These are phyloP conservation scores for Trichonephila clavata DNA, from an alignment of 1,140 invertebrate genomes.

Conservation along the genomic window DNA sequence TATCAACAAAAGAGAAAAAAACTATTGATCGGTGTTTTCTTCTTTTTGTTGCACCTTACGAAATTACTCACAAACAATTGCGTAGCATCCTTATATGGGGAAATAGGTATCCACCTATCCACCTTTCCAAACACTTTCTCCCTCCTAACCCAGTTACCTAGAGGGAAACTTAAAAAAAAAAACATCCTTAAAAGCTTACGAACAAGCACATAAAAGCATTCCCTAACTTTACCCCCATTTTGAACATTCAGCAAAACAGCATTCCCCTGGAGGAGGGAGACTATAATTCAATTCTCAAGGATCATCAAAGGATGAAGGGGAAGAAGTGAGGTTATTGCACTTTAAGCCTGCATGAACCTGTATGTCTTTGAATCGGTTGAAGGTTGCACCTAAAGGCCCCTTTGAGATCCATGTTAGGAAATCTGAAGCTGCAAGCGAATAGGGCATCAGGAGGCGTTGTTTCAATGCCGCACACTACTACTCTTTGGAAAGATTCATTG, in stretches of 20 bases:
- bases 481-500: neutral
- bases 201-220: neutral
- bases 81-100: neutral
- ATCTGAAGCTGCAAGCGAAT: neutral
- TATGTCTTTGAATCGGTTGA: constrained; percentile 14
- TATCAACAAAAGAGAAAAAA: neutral
- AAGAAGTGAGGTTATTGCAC: constrained; percentile 18
- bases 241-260: neutral
- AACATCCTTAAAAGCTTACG: too few relatives aligned
- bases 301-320: neutral
- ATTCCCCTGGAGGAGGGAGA: neutral
- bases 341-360: constrained; percentile 39
- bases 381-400: constrained; percentile 26
- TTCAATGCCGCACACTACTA: neutral
- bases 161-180: neutral
- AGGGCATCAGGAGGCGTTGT: neutral
- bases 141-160: constrained; percentile 49
- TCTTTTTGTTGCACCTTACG: neutral
- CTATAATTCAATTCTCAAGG: constrained; percentile 6
- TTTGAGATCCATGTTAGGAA: neutral
- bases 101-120: neutral
- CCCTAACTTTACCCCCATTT: neutral
- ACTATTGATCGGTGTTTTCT: neutral
- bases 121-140: neutral
- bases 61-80: neutral